These are phyloP conservation scores for Taurulus bubalis DNA, from an alignment of 2,113 vertebrate species.

Conservation along the genomic window DNA sequence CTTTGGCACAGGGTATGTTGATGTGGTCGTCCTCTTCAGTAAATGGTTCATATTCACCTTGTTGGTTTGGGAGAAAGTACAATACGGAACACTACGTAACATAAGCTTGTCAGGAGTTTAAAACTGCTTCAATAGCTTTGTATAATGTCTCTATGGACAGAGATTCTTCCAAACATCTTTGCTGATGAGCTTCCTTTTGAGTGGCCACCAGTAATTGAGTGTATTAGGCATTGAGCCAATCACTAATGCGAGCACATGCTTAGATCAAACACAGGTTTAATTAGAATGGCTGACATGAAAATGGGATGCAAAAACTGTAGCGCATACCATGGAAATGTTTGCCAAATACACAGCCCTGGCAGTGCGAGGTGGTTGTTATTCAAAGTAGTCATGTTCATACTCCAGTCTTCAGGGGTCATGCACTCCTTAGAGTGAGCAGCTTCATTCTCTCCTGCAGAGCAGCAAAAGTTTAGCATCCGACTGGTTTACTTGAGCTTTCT, in stretches of 20 bases:
- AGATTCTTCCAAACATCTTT: constrained; percentile 31
- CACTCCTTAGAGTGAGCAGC: constrained; percentile 30
- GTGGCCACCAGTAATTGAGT: constrained; percentile 59
- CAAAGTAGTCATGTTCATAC: constrained; percentile 51
- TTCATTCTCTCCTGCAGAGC: constrained; percentile 28
- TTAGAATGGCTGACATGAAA: constrained; percentile 64
- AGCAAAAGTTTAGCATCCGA: constrained; percentile 32
- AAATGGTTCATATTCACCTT: not conserved
- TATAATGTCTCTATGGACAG: not conserved
- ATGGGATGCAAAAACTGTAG: constrained; percentile 39
- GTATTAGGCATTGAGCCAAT: constrained; percentile 58
- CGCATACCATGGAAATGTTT: constrained; percentile 18
- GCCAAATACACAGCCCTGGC: constrained; percentile 59
- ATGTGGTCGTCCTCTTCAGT: not conserved
- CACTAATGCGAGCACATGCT: constrained; percentile 46
- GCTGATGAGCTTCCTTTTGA: constrained; percentile 50
- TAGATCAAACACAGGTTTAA: constrained; percentile 63
- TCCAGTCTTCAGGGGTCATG: constrained; percentile 63
- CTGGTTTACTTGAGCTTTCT: constrained; percentile 14
- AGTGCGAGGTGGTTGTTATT: constrained; percentile 50
- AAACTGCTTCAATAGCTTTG: not conserved
- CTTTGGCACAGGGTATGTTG: constrained; percentile 7
- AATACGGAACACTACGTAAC: not conserved
- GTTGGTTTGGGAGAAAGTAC: constrained; percentile 11
- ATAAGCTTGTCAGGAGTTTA: not conserved